Evolutionary conservation across 1,140 invertebrate genomes (phyloP), one percentile per base, ranked within the genome.

Genomic region (Cherax destructor): DNA sequence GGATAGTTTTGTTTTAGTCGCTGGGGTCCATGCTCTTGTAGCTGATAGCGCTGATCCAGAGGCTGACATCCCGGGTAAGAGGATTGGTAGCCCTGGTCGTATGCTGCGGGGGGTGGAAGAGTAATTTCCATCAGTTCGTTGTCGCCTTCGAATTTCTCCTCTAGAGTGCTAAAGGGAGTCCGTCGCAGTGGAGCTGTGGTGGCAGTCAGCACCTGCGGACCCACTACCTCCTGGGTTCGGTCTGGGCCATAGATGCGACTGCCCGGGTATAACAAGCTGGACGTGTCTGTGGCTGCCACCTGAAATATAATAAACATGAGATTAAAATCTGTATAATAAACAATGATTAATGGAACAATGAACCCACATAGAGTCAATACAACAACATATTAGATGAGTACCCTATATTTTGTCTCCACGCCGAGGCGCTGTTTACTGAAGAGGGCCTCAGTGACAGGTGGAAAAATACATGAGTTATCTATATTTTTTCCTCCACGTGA

Each of bases 61-160:
- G 74, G 50, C 74, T 85, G 88, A n/a, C 81, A 84, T 0, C 61
- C 69, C 18, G 18, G 83, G 13, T 79, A 79, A 5, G 88, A 61
- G 13, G 88, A 77, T 65, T 91, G 88, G 83, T 91, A 91, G 41
- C 88, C 88, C 83, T 91, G 88, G 59, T 91, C 83, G 83, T 91
- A 91, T 0, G 81, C 88, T 30, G 88, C 88, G 5, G 88, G 88
- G 10, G 88, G 88, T n/a, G 88, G 88, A 30, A 91, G 65, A 50
- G 88, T 91, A 41, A 91, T 84, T 59, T 85, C 88, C 76, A 91
- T 59, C 47, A 91, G 41, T 49, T 91, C 83, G 49, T 85, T 85
- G 30, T 91, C 88, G 0, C 88, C 88, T 18, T 91, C 74, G 49
- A 65, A 84, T 56, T 91, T 91, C 16, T 78, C 81, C 47, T 91